phyloP scores from a whole-genome alignment of 2,888 invertebrate species.

The Epirrhoe tristata region DNA sequence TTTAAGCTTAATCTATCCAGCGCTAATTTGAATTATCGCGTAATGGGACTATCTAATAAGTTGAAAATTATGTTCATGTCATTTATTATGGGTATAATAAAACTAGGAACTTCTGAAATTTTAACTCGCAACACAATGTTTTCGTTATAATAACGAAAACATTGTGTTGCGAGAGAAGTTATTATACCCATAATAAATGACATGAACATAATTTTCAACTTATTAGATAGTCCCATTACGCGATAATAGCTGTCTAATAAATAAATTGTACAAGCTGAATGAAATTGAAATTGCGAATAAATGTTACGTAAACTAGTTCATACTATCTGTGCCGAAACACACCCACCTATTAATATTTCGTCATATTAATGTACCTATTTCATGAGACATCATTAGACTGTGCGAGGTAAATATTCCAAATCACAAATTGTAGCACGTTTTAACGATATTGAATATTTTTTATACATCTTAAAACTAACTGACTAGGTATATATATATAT shows the following conservation, averaged over 20 bases:
- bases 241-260: slow-evolving; percentile 29
- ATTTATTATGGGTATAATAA: slow-evolving; percentile 9
- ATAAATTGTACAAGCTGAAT: slow-evolving; percentile 30
- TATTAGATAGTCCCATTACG: slow-evolving; percentile 25
- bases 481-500: too few relatives aligned
- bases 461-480: too few relatives aligned
- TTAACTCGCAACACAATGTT: too few relatives aligned
- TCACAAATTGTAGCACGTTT: not conserved
- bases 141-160: too few relatives aligned
- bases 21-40: too few relatives aligned
- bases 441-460: too few relatives aligned
- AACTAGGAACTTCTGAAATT: too few relatives aligned
- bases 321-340: slow-evolving; percentile 20
- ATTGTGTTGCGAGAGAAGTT: not conserved
- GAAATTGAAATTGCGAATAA: slow-evolving; percentile 37
- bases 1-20: too few relatives aligned
- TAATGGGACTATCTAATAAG: slow-evolving; percentile 24
- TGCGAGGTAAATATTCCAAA: not conserved
- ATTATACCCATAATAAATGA: slow-evolving; percentile 6
- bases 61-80: slow-evolving; percentile 19
- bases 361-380: slow-evolving; percentile 19
- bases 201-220: slow-evolving; percentile 21
- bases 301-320: slow-evolving; percentile 22
- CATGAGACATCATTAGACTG: not conserved
- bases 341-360: slow-evolving; percentile 31